Base-by-base conservation (phyloP, 2,888 invertebrate species). In the Ophioninae sp. region DNA sequence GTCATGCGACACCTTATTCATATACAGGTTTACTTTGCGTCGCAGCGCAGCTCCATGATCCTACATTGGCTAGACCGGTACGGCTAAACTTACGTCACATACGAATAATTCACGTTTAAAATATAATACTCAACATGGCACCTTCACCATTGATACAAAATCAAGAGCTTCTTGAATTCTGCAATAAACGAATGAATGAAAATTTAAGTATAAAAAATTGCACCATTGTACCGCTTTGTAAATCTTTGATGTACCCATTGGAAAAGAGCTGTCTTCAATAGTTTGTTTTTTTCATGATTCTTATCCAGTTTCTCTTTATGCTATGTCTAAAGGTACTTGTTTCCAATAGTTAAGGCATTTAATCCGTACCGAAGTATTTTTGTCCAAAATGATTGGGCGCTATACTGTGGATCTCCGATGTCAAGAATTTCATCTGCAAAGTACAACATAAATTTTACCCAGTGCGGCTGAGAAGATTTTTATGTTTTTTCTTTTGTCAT, bases 331-430 rank as follows among this genome's bases (percentile, higher is more conserved):
- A 65, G 57, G 57, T 79, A 81, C 65, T 72, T 79, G 23, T 64
- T 68, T 68, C 6, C 41, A 50, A 84, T 64, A 50, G 82, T 85
- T 68, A 86, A 85, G 74, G 76, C 87, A 85, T 90, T 92, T 88
- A 99, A 94, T 99, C 99, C 79, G 99, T 99, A 87, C 99, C 99
- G 94, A 99, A 99, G 94, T 99, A 99, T 93, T 98, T 99, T 93
- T 98, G 97, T 74, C 99, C 99, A 93, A 99, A 99, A 93, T 99
- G 99, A 94, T 98, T 98, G 8, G 99, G 99, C 8, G 99, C 98
- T 2, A 98, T 96, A 0, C 96, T 96, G 93, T 99, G 97, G 39
- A 99, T 95, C 93, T 99, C 99, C 0, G 99, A 98, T 0, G 99
- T 99, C 80, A 99, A 94, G 88, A 99, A 98, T 93, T 97, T 98